Evolutionary conservation across 1,140 invertebrate genomes (phyloP), one percentile per base, ranked within the genome.

Genomic region (Anoplolepis gracilipes): DNA sequence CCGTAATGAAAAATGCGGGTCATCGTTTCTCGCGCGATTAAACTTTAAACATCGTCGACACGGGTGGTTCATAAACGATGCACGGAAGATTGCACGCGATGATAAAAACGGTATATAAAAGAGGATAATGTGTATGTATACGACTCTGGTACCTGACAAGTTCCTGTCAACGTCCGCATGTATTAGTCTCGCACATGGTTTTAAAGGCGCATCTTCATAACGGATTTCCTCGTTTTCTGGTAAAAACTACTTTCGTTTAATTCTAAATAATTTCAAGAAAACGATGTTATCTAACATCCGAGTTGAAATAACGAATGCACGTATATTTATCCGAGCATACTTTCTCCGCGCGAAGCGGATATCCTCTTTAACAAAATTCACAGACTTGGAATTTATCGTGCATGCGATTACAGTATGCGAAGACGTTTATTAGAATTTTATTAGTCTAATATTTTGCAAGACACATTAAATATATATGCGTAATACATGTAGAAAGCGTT

Each of bases 101-200:
- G 73, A 85, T 88, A 87, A 79, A 33, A 7, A 33, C 22, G 2
- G 49, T 22, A 39, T 33, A 46, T 59, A 55, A 85, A 86, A 49
- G 77, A 87, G 61, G 57, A 82, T 91, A 90, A 91, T 91, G 73
- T 90, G 91, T 89, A 91, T 91, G 73, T 90, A 92, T 89, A 87
- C 88, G 62, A 84, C 77, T 88, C 90, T 79, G 82, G 87, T 88
- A 90, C 70, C 28, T 73, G 3, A 65, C n/a, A 62, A 87, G 84
- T 90, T 88, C 67, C 85, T 76, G 77, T n/a, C 77, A 82, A 89
- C 85, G 82, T 55, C 76, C 61, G 77, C 87, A 70, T 89, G 87
- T 64, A 59, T 90, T 75, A 76, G 73, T 46, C 85, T 90, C 82
- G 77, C 85, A 86, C 85, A 84, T 87, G 87, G 81, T 49, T 19